Evolutionary conservation across 1,140 invertebrate genomes (phyloP).

Genomic region (Caenorhabditis tropicalis): DNA sequence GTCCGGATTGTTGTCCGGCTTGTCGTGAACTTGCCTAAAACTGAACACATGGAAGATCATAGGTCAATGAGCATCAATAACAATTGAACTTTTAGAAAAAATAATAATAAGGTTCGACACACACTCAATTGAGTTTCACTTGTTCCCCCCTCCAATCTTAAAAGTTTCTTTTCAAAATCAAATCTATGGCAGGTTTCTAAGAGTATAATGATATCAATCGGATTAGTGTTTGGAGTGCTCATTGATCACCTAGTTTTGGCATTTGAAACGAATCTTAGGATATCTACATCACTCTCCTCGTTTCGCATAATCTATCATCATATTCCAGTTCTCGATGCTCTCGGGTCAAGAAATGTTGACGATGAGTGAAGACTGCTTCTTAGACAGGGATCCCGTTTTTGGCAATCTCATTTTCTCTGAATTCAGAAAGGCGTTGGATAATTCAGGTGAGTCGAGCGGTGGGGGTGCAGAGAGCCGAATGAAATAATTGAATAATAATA

Average conservation of each 20-base stretch:
- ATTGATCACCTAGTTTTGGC: constrained; percentile 10
- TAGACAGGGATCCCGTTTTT: constrained; percentile 65
- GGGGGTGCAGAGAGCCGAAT: not conserved
- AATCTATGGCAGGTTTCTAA: not conserved
- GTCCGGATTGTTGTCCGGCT: too few species aligned
- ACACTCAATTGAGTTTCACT: not conserved
- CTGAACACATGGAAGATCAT: not conserved
- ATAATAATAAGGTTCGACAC: not conserved
- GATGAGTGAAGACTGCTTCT: constrained; percentile 68
- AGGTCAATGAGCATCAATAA: not conserved
- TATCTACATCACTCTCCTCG: not conserved
- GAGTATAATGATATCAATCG: constrained; percentile 10
- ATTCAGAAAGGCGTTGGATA: constrained; percentile 63
- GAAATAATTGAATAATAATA: not conserved
- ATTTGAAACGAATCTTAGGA: not conserved
- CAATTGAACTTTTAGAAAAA: too few species aligned
- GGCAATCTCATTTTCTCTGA: constrained; percentile 65
- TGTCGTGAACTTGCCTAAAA: too few species aligned
- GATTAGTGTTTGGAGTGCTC: constrained; percentile 8
- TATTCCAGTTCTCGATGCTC: constrained; percentile 47
- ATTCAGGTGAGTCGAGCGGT: constrained; percentile 44
- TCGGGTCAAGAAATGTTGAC: constrained; percentile 44
- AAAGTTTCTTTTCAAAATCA: not conserved
- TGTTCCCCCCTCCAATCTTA: not conserved
- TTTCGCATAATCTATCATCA: not conserved